phyloP scores from a whole-genome alignment of 2,797 vertebrate species.

The Champsocephalus gunnari region DNA sequence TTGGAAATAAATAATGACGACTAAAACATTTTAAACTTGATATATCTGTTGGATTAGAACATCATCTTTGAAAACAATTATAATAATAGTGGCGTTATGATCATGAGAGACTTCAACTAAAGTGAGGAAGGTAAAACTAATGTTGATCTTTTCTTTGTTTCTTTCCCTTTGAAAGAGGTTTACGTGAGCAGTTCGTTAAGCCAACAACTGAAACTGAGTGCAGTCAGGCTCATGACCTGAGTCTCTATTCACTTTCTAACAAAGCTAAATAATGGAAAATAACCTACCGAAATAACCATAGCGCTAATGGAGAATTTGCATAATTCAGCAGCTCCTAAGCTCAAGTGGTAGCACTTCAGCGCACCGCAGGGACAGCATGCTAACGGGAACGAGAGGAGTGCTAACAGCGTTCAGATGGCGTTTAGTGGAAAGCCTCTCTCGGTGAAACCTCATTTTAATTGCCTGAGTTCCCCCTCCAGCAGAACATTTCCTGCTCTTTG shows the following conservation, averaged over 20 bases:
- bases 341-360: constrained; percentile 32
- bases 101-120: not conserved
- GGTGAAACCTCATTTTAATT: constrained; percentile 1
- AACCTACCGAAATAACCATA: constrained; percentile 6
- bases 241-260: not conserved
- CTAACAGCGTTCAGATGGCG: not conserved
- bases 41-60: no score
- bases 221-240: no score
- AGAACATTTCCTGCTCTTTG: not conserved
- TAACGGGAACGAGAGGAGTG: constrained; percentile 16
- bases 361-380: constrained; percentile 17
- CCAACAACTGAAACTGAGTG: not conserved
- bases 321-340: constrained; percentile 52
- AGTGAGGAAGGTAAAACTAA: not conserved
- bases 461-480: not conserved
- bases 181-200: not conserved
- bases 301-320: constrained; percentile 45
- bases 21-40: no score
- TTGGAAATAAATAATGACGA: no score
- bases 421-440: not conserved
- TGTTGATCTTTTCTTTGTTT: no score
- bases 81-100: no score
- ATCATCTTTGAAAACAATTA: no score
- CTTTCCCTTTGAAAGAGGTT: not conserved
- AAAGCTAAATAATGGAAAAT: constrained; percentile 10